Base-by-base conservation (phyloP, 2,797 vertebrate species). In the Nasua narica region DNA sequence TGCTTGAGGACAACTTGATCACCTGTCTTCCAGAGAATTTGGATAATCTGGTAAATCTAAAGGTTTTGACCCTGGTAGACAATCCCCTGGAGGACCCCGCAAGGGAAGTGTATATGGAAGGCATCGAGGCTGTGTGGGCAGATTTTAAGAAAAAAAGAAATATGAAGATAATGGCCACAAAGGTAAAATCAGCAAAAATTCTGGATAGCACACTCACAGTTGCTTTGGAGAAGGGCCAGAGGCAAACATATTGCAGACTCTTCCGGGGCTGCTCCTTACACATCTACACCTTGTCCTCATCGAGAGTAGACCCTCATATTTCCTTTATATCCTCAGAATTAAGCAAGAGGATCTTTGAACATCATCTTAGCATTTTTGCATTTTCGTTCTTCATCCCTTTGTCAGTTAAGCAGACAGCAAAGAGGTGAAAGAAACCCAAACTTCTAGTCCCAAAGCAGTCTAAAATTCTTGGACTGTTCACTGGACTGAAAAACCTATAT, bases 1-100 rank as follows among this genome's bases (percentile, higher is more conserved):
- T 98, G 7, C 2, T 98, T 46, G 98, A 98, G 65, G 97, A 97
- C 87, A 99, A 98, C 78, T 87, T 94, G 16, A 87, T 99, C 90
- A 96, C 96, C 8, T 19, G 60, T 35, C 95, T 98, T 52, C 98
- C 98, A 0, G 35, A 97, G 60, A 46, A 98, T n/a, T 23, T 99
- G 86, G 98, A 98, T 43, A 88, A 5, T 37, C 93, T 98, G 40
- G 88, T 88, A 65, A 97, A 98, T 25, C 83, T 99, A 18, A 60
- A 98, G 40, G 72, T 97, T 48, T 21, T 99, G 11, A 85, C 96
- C 0, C 88, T 98, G 62, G 91, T 72, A 43, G 94, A 96, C 82
- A 99, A 98, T 32, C 98, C 98, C n/a, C 84, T 98, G 97, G 81
- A 65, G 48, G 95, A 97, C 0, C 98, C 98, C 46, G 96, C 94